Percentiles rank a stretch among this genome's conserved stretches.
phyloP scores from a whole-genome alignment of 2,797 vertebrate genomes.

The Falco biarmicus region DNA sequence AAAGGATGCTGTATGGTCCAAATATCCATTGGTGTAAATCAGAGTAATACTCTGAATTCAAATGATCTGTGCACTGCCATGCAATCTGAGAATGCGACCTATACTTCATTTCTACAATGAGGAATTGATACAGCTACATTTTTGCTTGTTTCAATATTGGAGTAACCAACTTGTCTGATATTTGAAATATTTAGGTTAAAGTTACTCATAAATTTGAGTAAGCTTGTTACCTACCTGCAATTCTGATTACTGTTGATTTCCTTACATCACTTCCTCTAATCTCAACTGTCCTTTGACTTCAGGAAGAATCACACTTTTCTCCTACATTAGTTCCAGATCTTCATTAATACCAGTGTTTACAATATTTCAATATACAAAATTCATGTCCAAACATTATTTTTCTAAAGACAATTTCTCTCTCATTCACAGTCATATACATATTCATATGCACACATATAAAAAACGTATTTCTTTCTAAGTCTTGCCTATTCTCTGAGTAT shows the following conservation, averaged over 20 bases:
- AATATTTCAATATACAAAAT: neutral
- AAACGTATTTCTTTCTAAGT: neutral
- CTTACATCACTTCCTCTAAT: neutral
- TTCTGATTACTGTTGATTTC: neutral
- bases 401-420: neutral
- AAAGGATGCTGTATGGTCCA: neutral
- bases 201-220: conserved; percentile 5
- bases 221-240: neutral
- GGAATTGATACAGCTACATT: neutral
- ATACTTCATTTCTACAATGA: neutral
- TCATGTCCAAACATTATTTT: neutral
- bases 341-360: neutral
- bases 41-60: neutral
- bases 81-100: neutral
- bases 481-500: neutral
- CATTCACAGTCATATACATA: neutral
- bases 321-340: neutral
- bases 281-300: neutral
- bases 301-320: neutral
- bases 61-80: neutral
- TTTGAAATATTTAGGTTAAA: neutral
- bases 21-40: neutral
- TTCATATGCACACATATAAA: neutral
- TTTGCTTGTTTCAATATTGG: neutral
- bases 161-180: neutral